Conservation (phyloP, 2,797 vertebrate genomes). For the Forpus xanthops region DNA sequence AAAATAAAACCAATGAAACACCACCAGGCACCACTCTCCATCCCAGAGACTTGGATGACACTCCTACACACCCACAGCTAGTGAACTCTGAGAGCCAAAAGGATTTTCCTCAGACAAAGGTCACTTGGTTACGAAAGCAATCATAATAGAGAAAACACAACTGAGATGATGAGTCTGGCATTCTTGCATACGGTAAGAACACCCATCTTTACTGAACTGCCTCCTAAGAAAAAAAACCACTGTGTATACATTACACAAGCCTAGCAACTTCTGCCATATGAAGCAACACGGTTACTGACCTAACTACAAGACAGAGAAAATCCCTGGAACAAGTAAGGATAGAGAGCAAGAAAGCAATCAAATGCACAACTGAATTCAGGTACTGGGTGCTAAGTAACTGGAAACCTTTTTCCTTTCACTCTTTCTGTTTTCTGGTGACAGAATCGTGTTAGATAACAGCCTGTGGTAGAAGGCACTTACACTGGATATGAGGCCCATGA, state of each 20-base stretch:
- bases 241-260: neutral
- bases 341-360: neutral
- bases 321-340: neutral
- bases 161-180: neutral
- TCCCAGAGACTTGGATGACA: neutral
- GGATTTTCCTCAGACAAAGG: neutral
- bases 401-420: neutral
- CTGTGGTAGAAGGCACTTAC: conserved; percentile 75
- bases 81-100: neutral
- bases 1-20: neutral
- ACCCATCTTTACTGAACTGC: neutral
- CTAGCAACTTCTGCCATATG: neutral
- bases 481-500: conserved; percentile 89
- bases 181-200: neutral
- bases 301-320: neutral
- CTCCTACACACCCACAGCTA: neutral
- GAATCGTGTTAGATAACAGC: neutral
- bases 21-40: neutral
- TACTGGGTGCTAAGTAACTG: neutral
- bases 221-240: neutral
- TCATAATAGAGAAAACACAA: neutral
- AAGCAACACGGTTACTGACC: neutral
- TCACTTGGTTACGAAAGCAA: neutral
- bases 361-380: neutral
- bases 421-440: neutral